Evolutionary conservation across 2,113 vertebrate genomes (phyloP).

Genomic region (Acinonyx jubatus): DNA sequence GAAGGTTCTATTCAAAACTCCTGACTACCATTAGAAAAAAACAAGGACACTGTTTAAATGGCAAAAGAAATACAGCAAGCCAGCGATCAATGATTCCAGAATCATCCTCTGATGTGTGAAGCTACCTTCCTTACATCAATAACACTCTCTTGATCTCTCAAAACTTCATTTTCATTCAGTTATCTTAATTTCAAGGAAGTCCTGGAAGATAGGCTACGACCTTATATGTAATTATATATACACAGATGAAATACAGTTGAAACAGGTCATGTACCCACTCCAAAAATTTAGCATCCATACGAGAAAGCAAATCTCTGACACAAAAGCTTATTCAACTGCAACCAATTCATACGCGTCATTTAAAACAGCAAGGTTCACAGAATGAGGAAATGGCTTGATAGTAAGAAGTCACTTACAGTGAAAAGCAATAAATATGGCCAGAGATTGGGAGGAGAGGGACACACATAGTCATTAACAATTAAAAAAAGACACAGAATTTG

Average conservation of each 20-base stretch:
- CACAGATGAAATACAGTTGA: not conserved
- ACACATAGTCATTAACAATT: not conserved
- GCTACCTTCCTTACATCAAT: not conserved
- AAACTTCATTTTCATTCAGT: conserved; percentile 10
- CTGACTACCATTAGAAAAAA: not conserved
- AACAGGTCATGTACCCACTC: not conserved
- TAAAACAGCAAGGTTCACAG: conserved; percentile 17
- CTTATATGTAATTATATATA: not conserved
- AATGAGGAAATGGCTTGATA: not conserved
- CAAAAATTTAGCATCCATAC: not conserved
- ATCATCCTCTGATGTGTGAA: not conserved
- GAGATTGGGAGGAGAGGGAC: too few species aligned
- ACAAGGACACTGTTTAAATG: not conserved
- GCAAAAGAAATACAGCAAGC: not conserved
- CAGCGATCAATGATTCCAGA: not conserved
- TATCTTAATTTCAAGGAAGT: not conserved
- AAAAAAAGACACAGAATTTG: not conserved
- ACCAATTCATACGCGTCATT: not conserved
- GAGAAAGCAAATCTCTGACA: not conserved
- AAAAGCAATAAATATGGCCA: not conserved
- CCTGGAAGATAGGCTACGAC: not conserved
- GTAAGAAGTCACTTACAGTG: not conserved
- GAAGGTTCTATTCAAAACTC: not conserved
- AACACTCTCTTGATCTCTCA: not conserved
- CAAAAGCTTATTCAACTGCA: conserved; percentile 7